A percentile compares a stretch with the other conserved stretches of the same genome.
These are phyloP conservation scores for Aricia artaxerxes DNA, from an alignment of 2,888 invertebrate genomes.

Conservation along the genomic window DNA sequence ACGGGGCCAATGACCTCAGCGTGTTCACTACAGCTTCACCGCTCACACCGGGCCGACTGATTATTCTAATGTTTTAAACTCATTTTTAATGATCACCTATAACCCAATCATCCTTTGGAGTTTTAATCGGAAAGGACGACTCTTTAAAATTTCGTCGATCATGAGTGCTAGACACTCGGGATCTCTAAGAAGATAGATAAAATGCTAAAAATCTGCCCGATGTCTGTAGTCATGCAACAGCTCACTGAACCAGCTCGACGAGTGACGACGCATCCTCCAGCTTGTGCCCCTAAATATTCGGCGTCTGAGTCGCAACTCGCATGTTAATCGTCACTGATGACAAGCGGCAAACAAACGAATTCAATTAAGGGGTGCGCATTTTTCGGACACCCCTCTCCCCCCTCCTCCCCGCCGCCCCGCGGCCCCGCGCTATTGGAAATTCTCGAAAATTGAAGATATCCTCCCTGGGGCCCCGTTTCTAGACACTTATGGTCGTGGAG, in stretches of 20 bases:
- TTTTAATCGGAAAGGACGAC: too few species aligned
- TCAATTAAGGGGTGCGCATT: slow-evolving; percentile 77
- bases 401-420: slow-evolving; percentile 74
- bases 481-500: slow-evolving; percentile 80
- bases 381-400: slow-evolving; percentile 77
- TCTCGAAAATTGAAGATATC: slow-evolving; percentile 80
- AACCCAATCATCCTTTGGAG: too few species aligned
- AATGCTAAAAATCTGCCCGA: background rate
- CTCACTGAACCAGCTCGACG: background rate
- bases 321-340: slow-evolving; percentile 34
- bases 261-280: background rate
- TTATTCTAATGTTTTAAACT: slow-evolving; percentile 36
- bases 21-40: background rate
- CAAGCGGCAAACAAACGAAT: slow-evolving; percentile 76
- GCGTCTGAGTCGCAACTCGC: background rate
- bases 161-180: too few species aligned
- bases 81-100: slow-evolving; percentile 27
- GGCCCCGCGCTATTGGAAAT: slow-evolving; percentile 75
- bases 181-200: too few species aligned
- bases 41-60: background rate
- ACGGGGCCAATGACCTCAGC: slow-evolving; percentile 6
- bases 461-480: slow-evolving; percentile 78
- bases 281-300: background rate
- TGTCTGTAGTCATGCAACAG: background rate
- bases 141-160: too few species aligned